Percentiles rank a stretch among this genome's conserved stretches.
phyloP scores from a whole-genome alignment of 64 coral and sea anemone species.

The Astreopora myriophthalma region DNA sequence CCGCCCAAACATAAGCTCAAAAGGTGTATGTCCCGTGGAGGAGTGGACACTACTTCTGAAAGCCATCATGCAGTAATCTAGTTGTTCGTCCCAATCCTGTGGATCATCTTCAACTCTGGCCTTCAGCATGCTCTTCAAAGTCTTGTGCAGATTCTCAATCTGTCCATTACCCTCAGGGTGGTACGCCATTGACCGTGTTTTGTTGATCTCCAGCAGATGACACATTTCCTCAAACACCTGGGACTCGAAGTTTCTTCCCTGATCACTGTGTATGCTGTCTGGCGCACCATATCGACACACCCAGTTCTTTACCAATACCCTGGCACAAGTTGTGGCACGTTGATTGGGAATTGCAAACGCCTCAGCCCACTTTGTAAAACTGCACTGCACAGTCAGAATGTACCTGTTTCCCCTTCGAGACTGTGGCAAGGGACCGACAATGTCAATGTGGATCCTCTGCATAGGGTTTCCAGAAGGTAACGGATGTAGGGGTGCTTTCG shows the following conservation, averaged over 20 bases:
- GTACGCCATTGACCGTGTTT: constrained; percentile 50
- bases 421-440: constrained; percentile 28
- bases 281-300: constrained; percentile 28
- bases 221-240: constrained; percentile 46
- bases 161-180: constrained; percentile 49
- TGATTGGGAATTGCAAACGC: not conserved
- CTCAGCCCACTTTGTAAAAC: constrained; percentile 26
- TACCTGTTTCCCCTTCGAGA: constrained; percentile 10
- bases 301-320: constrained; percentile 13
- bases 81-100: constrained; percentile 17
- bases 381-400: constrained; percentile 31
- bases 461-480: constrained; percentile 10
- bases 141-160: constrained; percentile 8
- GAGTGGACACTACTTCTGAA: constrained; percentile 50
- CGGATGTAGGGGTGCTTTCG: constrained; percentile 4
- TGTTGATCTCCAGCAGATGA: constrained; percentile 12
- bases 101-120: not conserved
- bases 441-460: constrained; percentile 25
- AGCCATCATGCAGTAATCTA: constrained; percentile 54
- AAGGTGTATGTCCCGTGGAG: constrained; percentile 39
- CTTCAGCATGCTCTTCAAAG: constrained; percentile 22
- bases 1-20: constrained; percentile 43
- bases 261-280: constrained; percentile 26
- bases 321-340: not conserved
- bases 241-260: constrained; percentile 38